Percentiles rank a stretch among this genome's conserved stretches.
phyloP scores from a whole-genome alignment of 2,888 invertebrate species.

The Nomada fabriciana region DNA sequence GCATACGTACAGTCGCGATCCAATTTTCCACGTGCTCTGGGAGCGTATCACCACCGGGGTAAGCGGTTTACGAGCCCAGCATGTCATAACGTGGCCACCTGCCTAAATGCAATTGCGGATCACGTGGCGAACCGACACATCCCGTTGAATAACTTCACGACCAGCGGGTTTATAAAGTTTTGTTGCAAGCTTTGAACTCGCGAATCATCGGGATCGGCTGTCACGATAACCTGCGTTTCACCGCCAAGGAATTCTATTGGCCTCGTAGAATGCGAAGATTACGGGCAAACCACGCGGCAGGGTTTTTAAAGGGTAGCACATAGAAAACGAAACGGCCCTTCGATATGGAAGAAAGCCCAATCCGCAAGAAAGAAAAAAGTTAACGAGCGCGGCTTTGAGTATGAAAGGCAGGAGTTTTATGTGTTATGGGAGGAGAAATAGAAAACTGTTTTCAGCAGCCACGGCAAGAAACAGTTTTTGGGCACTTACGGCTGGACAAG shows the following conservation, averaged over 20 bases:
- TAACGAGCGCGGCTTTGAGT: not conserved
- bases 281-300: conserved; percentile 2
- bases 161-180: conserved; percentile 26
- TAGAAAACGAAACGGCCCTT: not conserved
- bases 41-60: conserved; percentile 48
- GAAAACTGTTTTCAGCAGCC: not conserved
- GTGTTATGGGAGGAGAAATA: not conserved
- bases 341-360: not conserved
- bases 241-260: conserved; percentile 13
- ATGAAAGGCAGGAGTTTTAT: too few relatives aligned
- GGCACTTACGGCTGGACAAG: not conserved
- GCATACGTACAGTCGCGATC: conserved; percentile 49
- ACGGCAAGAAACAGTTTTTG: not conserved
- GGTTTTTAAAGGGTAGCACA: not conserved
- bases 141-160: conserved; percentile 57
- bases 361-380: not conserved
- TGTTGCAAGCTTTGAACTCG: not conserved
- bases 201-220: not conserved
- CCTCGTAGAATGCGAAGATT: not conserved
- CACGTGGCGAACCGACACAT: conserved; percentile 30
- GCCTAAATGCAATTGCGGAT: conserved; percentile 58
- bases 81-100: conserved; percentile 49
- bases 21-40: conserved; percentile 60
- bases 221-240: conserved; percentile 2
- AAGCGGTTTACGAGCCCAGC: conserved; percentile 49